Evolutionary conservation across 2,113 vertebrate genomes (phyloP).

Genomic region (Natator depressus): DNA sequence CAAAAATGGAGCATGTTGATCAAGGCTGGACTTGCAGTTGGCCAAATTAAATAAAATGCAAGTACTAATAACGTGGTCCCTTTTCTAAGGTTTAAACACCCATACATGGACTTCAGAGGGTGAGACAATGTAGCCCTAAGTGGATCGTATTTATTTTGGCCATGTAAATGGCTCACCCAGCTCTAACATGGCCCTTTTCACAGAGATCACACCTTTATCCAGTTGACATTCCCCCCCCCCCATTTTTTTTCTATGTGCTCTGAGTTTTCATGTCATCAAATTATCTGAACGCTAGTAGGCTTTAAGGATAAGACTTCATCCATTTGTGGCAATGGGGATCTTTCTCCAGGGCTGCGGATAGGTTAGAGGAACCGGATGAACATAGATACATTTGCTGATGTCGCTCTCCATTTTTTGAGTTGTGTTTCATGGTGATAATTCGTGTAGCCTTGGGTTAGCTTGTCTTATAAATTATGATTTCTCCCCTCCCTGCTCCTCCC

Average conservation of each 20-base stretch:
- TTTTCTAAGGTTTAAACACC: conserved; percentile 43
- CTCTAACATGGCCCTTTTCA: conserved; percentile 63
- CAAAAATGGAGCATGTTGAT: conserved; percentile 51
- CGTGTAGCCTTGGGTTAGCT: neutral
- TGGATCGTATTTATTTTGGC: conserved; percentile 70
- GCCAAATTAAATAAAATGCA: conserved; percentile 69
- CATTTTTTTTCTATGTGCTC: conserved; percentile 60
- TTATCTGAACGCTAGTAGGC: conserved; percentile 72
- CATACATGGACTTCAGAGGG: conserved; percentile 53
- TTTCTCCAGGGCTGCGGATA: conserved; percentile 68
- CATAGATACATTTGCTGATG: conserved; percentile 64
- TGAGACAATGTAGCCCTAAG: conserved; percentile 68
- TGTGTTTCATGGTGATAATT: conserved; percentile 62
- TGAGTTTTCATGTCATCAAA: conserved; percentile 75
- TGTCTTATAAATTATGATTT: conserved; percentile 38
- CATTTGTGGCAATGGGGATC: conserved; percentile 66
- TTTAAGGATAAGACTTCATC: conserved; percentile 71
- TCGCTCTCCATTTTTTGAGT: conserved; percentile 43
- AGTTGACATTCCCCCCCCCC: conserved; percentile 69
- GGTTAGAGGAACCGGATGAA: conserved; percentile 72
- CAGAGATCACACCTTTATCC: conserved; percentile 66
- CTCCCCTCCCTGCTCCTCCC: neutral
- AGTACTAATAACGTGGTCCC: conserved; percentile 45
- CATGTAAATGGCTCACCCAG: conserved; percentile 57
- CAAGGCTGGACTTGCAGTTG: conserved; percentile 41